These are phyloP conservation scores for Xestia c-nigrum DNA, from an alignment of 2,888 invertebrate genomes.

Conservation along the genomic window DNA sequence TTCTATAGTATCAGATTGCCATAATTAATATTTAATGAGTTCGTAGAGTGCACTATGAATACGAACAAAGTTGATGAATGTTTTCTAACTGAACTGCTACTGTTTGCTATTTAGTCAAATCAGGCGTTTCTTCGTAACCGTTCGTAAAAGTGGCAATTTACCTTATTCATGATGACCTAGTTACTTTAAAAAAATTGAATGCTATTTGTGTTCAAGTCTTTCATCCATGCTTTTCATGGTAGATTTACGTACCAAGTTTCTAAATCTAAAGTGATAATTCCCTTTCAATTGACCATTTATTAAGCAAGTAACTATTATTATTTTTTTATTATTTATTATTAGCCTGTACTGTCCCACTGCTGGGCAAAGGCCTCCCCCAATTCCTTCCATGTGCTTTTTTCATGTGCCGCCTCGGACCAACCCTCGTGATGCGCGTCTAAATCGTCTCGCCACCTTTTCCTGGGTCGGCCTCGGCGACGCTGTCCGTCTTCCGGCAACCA, in stretches of 20 bases:
- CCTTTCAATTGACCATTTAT: neutral
- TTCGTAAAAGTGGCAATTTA: conserved; percentile 54
- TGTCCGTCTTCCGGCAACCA: too few species aligned
- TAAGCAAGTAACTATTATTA: too few species aligned
- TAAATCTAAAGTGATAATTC: neutral
- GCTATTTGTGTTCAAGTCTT: conserved; percentile 26
- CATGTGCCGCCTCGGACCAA: too few species aligned
- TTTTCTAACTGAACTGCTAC: conserved; percentile 48
- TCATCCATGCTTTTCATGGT: conserved; percentile 6
- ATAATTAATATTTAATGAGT: conserved; percentile 75
- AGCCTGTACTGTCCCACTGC: too few species aligned
- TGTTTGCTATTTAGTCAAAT: conserved; percentile 54
- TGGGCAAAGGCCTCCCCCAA: too few species aligned
- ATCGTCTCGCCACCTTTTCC: too few species aligned
- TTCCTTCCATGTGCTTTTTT: too few species aligned
- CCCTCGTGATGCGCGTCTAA: too few species aligned
- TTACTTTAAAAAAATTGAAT: neutral
- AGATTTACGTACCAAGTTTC: conserved; percentile 4
- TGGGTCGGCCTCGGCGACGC: too few species aligned
- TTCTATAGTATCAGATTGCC: conserved; percentile 84
- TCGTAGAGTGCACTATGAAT: conserved; percentile 64
- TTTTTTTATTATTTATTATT: too few species aligned
- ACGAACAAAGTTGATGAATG: conserved; percentile 50
- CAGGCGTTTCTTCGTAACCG: conserved; percentile 47
- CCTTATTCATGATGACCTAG: neutral